These are phyloP conservation scores for Helicoverpa zea DNA, from an alignment of 1,140 invertebrate genomes.

Conservation along the genomic window DNA sequence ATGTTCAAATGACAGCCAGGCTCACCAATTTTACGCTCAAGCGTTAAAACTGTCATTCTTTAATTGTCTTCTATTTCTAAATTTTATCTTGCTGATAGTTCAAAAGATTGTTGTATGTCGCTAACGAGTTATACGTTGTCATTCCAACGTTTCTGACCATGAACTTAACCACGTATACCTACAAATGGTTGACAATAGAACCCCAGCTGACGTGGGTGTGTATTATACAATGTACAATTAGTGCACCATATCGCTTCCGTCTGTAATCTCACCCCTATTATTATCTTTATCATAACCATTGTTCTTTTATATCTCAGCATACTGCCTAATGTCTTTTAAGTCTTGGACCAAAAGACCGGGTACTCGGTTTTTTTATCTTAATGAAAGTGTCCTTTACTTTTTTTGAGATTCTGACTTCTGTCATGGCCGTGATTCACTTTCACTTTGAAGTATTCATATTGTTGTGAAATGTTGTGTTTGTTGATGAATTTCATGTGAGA, in stretches of 20 bases:
- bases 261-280: slow-evolving; percentile 29
- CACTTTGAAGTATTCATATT: slow-evolving; percentile 23
- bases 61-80: too few relatives aligned
- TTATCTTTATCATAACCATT: slow-evolving; percentile 26
- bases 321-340: slow-evolving; percentile 9
- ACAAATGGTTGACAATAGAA: slow-evolving; percentile 12
- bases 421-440: slow-evolving; percentile 12
- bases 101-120: too few relatives aligned
- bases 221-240: slow-evolving; percentile 32
- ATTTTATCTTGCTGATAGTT: too few relatives aligned
- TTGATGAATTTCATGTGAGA: slow-evolving; percentile 2
- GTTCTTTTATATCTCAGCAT: slow-evolving; percentile 20
- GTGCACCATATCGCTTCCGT: slow-evolving; percentile 24
- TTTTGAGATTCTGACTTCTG: slow-evolving; percentile 36
- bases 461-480: neutral
- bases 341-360: neutral
- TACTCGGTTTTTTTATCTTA: slow-evolving; percentile 10
- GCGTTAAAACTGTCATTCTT: too few relatives aligned
- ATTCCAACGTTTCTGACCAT: neutral
- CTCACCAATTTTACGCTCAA: too few relatives aligned
- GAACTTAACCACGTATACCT: slow-evolving; percentile 1
- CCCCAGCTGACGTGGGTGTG: slow-evolving; percentile 6
- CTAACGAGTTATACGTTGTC: too few relatives aligned
- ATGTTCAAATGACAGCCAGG: too few relatives aligned
- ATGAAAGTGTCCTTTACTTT: slow-evolving; percentile 40